Evolutionary conservation across 1,140 invertebrate species (phyloP).

Genomic region (Drosophila paulistorum): DNA sequence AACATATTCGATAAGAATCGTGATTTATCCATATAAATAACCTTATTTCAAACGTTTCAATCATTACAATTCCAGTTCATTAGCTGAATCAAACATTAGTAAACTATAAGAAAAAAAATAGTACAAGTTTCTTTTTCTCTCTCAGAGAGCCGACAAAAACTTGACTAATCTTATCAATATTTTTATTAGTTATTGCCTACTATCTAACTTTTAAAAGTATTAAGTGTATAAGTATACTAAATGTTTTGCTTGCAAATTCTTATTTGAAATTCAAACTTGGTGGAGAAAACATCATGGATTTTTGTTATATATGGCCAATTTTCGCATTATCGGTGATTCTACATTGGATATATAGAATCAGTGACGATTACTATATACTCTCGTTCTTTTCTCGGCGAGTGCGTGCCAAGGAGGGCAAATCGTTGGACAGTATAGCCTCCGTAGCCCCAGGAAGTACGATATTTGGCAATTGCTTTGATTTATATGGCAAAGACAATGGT

Average conservation of each 20-base stretch:
- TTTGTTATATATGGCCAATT: slow-evolving; percentile 10
- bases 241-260: background rate
- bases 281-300: slow-evolving; percentile 9
- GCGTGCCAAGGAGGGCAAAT: slow-evolving; percentile 34
- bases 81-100: no score
- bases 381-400: slow-evolving; percentile 39
- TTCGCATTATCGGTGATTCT: slow-evolving; percentile 33
- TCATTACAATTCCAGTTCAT: no score
- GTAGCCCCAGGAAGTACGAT: slow-evolving; percentile 21
- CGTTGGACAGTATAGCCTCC: slow-evolving; percentile 30
- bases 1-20: no score
- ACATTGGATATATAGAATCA: slow-evolving; percentile 38
- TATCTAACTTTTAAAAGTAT: no score
- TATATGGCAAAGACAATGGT: slow-evolving; percentile 33
- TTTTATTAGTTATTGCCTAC: no score
- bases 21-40: no score
- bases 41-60: no score
- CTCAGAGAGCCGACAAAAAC: no score
- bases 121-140: no score
- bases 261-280: background rate
- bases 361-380: slow-evolving; percentile 45
- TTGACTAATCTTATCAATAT: no score
- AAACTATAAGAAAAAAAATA: no score
- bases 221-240: background rate
- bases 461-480: slow-evolving; percentile 46